Evolutionary conservation across 1,140 invertebrate species (phyloP).

Genomic region (Pygmarrhopalites habei): DNA sequence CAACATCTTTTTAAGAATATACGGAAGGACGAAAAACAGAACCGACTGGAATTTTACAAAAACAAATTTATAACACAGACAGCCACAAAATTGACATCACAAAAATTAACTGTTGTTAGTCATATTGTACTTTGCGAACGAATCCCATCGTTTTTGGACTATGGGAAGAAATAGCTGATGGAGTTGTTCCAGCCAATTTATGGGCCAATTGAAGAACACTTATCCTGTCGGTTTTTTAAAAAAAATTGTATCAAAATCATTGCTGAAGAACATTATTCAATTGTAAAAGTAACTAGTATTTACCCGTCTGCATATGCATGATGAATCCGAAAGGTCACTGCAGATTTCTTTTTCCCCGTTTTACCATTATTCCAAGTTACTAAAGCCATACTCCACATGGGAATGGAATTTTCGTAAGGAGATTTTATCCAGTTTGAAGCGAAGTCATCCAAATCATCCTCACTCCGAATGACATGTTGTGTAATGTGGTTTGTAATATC

Average conservation of each 20-base stretch:
- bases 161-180: too few species aligned
- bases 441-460: not conserved
- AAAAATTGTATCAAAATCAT: too few species aligned
- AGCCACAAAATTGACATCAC: too few species aligned
- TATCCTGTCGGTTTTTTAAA: too few species aligned
- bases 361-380: not conserved
- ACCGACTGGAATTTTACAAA: not conserved
- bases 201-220: not conserved
- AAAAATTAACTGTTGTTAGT: too few species aligned
- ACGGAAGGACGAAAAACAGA: not conserved
- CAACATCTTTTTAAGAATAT: not conserved
- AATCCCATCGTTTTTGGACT: too few species aligned
- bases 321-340: constrained; percentile 5
- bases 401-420: not conserved
- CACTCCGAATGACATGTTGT: not conserved
- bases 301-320: constrained; percentile 5
- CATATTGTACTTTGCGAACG: too few species aligned
- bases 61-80: too few species aligned
- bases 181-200: not conserved
- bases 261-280: too few species aligned
- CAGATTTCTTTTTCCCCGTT: not conserved
- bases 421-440: not conserved
- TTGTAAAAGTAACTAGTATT: too few species aligned
- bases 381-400: not conserved
- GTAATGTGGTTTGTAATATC: not conserved